Conservation (phyloP, 2,888 invertebrate species). For the Aphodius granarius region DNA sequence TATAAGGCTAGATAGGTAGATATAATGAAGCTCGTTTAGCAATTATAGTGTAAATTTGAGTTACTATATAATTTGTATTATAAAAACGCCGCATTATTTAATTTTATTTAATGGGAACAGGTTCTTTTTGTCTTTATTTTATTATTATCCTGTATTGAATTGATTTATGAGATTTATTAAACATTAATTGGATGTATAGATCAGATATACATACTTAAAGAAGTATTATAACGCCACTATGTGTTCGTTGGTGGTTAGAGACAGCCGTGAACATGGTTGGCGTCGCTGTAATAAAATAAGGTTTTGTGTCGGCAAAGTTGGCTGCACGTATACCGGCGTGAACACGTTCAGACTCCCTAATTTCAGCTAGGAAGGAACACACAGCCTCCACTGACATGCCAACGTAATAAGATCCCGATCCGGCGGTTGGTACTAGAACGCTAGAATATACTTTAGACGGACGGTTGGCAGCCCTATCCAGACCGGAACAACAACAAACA, state of each 20-base stretch:
- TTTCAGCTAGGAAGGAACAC: conserved; percentile 1
- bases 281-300: background rate
- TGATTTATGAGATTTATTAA: background rate
- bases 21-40: too few relatives aligned
- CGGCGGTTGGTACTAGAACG: too few relatives aligned
- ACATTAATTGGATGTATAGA: background rate
- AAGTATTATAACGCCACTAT: background rate
- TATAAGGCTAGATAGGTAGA: too few relatives aligned
- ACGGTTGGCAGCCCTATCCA: background rate
- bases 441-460: background rate
- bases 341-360: conserved; percentile 17
- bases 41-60: too few relatives aligned
- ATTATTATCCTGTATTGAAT: too few relatives aligned
- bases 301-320: background rate
- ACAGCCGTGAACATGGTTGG: background rate
- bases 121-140: too few relatives aligned
- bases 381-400: background rate
- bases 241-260: background rate
- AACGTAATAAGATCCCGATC: background rate
- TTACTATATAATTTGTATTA: too few relatives aligned
- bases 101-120: too few relatives aligned
- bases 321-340: conserved; percentile 6
- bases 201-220: background rate
- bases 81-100: too few relatives aligned
- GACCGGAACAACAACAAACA: background rate